Base-by-base conservation (phyloP, 1,140 invertebrate species). In the Anadara kagoshimensis region DNA sequence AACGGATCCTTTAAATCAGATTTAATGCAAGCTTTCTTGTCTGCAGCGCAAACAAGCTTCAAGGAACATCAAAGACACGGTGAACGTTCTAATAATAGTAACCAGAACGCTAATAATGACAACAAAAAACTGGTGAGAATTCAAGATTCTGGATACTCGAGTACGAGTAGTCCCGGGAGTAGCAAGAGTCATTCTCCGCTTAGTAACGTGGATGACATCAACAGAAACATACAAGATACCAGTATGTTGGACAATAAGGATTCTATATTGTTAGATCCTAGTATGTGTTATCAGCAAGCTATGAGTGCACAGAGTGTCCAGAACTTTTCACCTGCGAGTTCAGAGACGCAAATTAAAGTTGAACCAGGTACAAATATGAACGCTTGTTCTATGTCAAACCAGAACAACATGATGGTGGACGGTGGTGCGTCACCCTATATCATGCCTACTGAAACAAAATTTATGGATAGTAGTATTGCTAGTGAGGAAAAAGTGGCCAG, bases 1-100 rank as follows among this genome's bases (percentile, higher is more conserved):
- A 85, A 85, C 63, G 85, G 85, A 22, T 80, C 80, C 4, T 83
- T 85, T 51, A 87, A 85, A 65, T 78, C 82, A 12, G 85, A 87
- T 49, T 72, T 87, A 2, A 87, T 87, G 85, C 79, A 87, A 74
- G 83, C 81, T 1, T 87, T 86, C 56, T 64, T 85, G 11, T 77
- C 78, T 20, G 85, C 80, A 11, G 85, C 84, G 5, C 83, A 86
- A 74, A 80, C 78, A 45, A 86, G 84, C 57, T 86, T 87, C 69
- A 68, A 77, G n/a, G 85, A 87, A 59, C 85, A 86, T 51, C 78
- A 80, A 54, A 65, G 78, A 22, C 29, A 36, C 7, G 29, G 29
- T n/a, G n/a, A n/a, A n/a, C n/a, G n/a, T 36, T 36, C 29, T 36
- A 80, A 77, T 58, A 73, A 69, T 44, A 73, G 65, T 36, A 64